A percentile compares a stretch with the other conserved stretches of the same genome.
Conservation (phyloP, 2,113 vertebrate genomes). For the Thinocorus orbignyianus region DNA sequence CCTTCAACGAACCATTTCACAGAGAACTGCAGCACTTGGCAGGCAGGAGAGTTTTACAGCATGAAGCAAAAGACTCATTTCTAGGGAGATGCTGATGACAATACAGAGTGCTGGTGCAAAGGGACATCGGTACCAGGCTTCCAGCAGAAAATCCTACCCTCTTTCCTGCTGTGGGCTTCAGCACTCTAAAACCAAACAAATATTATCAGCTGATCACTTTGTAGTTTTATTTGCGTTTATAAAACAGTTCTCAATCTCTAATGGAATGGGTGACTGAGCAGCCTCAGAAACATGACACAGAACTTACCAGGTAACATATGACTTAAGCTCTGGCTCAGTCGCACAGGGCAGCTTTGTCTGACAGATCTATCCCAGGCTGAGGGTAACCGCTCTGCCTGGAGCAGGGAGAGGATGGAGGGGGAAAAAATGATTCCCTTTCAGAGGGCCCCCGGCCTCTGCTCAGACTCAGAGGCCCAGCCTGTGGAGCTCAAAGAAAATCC, state of each 20-base stretch:
- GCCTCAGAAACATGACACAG: not conserved
- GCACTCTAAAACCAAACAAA: not conserved
- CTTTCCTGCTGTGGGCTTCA: not conserved
- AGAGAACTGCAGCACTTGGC: not conserved
- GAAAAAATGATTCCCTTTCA: not conserved
- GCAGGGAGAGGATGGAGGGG: not conserved
- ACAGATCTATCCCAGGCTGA: not conserved
- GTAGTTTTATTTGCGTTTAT: not conserved
- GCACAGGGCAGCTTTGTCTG: not conserved
- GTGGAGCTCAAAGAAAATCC: slow-evolving; percentile 23
- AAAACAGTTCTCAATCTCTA: not conserved
- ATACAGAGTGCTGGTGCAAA: not conserved
- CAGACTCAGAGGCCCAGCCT: not conserved
- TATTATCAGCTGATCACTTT: not conserved
- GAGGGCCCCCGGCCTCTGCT: slow-evolving; percentile 29
- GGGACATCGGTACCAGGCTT: not conserved
- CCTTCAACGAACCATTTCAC: not conserved
- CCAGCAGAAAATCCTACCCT: not conserved
- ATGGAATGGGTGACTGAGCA: not conserved
- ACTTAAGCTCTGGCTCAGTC: not conserved
- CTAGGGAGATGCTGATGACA: not conserved
- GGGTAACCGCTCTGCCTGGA: not conserved
- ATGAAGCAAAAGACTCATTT: not conserved
- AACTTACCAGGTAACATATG: not conserved
- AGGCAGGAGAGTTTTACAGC: not conserved